phyloP scores from a whole-genome alignment of 1,140 invertebrate genomes.

The Heliconius eleuchia region DNA sequence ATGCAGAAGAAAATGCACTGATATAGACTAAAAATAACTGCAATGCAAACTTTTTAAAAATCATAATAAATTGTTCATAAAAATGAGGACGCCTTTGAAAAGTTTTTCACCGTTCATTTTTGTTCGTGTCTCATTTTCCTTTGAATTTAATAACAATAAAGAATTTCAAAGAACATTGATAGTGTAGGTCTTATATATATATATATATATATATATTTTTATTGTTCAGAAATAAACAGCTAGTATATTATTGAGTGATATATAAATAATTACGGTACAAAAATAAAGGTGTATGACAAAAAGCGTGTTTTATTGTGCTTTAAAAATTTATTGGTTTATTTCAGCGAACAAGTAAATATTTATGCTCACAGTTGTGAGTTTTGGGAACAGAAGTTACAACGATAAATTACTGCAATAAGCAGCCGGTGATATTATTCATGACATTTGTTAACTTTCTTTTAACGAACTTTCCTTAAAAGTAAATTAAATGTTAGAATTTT shows the following conservation, averaged over 20 bases:
- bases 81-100: slow-evolving; percentile 5
- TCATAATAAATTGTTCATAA: slow-evolving; percentile 4
- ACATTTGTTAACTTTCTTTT: slow-evolving; percentile 68
- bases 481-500: slow-evolving; percentile 34
- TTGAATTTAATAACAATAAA: slow-evolving; percentile 13
- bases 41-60: slow-evolving; percentile 7
- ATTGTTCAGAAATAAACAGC: background rate
- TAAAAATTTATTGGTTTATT: slow-evolving; percentile 57
- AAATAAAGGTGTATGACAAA: slow-evolving; percentile 5
- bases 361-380: slow-evolving; percentile 70
- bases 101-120: slow-evolving; percentile 3
- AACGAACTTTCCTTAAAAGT: slow-evolving; percentile 54
- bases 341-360: slow-evolving; percentile 61
- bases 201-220: background rate
- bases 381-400: slow-evolving; percentile 61
- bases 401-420: slow-evolving; percentile 72
- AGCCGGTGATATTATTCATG: slow-evolving; percentile 73
- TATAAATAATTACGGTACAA: background rate
- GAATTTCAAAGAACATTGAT: slow-evolving; percentile 8
- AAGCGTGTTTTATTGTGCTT: background rate
- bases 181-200: background rate
- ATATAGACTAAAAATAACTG: background rate
- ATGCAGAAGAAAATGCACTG: background rate
- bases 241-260: background rate
- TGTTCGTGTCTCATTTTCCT: slow-evolving; percentile 1